These are phyloP conservation scores for Agrotis segetum DNA, from an alignment of 2,888 invertebrate species.

Conservation along the genomic window DNA sequence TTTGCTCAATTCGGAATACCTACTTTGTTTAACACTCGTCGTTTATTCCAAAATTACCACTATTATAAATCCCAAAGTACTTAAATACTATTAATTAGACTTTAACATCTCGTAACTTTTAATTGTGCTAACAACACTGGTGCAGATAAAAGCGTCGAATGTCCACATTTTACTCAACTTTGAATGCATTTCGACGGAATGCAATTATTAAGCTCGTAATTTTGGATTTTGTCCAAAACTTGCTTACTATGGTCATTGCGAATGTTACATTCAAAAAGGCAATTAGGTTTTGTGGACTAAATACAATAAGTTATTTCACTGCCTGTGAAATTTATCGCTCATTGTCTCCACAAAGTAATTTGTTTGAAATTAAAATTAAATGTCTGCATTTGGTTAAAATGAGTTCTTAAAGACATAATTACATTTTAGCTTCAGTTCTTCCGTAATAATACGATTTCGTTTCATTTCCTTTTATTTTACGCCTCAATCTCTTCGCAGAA, in stretches of 20 bases:
- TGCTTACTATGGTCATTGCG: conserved; percentile 49
- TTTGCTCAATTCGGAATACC: neutral
- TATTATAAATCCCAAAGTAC: conserved; percentile 33
- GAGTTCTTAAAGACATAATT: neutral
- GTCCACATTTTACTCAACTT: conserved; percentile 80
- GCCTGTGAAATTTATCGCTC: conserved; percentile 29
- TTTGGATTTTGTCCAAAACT: conserved; percentile 75
- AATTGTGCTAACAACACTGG: conserved; percentile 56
- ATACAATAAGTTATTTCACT: conserved; percentile 43
- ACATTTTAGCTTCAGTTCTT: neutral
- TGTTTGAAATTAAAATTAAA: conserved; percentile 26
- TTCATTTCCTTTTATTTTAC: neutral
- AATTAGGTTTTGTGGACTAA: conserved; percentile 52
- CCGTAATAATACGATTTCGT: neutral
- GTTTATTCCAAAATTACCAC: conserved; percentile 11
- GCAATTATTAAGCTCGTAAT: conserved; percentile 79
- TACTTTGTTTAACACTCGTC: neutral
- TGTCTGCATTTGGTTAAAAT: conserved; percentile 10
- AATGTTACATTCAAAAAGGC: conserved; percentile 50
- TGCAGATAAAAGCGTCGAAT: conserved; percentile 70
- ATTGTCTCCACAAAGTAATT: conserved; percentile 26
- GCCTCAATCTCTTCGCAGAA: neutral
- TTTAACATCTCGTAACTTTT: conserved; percentile 53
- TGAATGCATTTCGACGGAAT: conserved; percentile 77
- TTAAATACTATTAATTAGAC: conserved; percentile 41